Evolutionary conservation across 2,113 vertebrate genomes (phyloP).

Genomic region (Saimiri boliviensis): DNA sequence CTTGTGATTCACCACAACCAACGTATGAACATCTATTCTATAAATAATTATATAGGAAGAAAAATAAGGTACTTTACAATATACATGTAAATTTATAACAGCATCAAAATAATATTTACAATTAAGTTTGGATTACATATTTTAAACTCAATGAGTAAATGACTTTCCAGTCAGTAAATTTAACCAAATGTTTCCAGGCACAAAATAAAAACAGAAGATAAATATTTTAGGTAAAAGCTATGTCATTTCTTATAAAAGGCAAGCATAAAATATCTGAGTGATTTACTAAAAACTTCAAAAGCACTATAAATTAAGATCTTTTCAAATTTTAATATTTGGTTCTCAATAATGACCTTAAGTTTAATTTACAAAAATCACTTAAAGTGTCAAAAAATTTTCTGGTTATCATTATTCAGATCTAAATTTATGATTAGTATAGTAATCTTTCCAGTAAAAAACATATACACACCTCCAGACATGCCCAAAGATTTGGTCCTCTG

Average conservation of each 20-base stretch:
- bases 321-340: neutral
- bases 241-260: neutral
- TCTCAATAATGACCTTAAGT: neutral
- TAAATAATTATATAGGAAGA: conserved; percentile 57
- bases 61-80: conserved; percentile 29
- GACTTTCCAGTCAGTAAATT: conserved; percentile 20
- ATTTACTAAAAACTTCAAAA: conserved; percentile 21
- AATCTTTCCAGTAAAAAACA: conserved; percentile 38
- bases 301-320: neutral
- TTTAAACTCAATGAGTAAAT: conserved; percentile 37
- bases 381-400: conserved; percentile 23
- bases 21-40: conserved; percentile 96
- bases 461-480: conserved; percentile 93
- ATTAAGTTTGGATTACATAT: neutral
- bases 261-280: neutral
- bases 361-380: conserved; percentile 34
- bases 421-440: conserved; percentile 2
- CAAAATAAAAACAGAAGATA: conserved; percentile 42
- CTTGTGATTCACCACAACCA: conserved; percentile 97
- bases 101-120: neutral
- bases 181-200: conserved; percentile 17
- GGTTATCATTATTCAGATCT: neutral
- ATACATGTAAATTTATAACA: neutral
- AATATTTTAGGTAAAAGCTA: conserved; percentile 49
- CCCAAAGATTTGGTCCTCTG: conserved; percentile 98